These are phyloP conservation scores for Cheiracanthium punctorium DNA, from an alignment of 2,888 invertebrate species.

Conservation along the genomic window DNA sequence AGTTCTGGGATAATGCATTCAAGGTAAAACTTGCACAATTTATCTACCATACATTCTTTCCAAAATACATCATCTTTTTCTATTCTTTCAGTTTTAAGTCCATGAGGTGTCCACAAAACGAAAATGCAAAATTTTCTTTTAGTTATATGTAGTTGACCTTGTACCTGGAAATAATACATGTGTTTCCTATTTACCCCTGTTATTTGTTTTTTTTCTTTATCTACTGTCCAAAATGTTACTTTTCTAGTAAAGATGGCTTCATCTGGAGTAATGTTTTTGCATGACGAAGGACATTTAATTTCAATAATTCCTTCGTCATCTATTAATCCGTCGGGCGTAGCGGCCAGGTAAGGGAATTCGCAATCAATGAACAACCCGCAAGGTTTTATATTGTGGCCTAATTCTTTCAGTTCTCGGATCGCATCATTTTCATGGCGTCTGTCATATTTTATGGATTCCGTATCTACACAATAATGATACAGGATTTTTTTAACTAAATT, in stretches of 20 bases:
- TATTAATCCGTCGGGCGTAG: not conserved
- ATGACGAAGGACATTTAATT: not conserved
- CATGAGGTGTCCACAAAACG: not conserved
- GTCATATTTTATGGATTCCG: too few relatives aligned
- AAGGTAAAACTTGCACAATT: too few relatives aligned
- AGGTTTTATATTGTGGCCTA: not conserved
- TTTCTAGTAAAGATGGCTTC: not conserved
- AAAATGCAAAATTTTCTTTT: not conserved
- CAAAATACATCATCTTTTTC: too few relatives aligned
- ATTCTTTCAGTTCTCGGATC: not conserved
- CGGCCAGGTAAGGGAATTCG: not conserved
- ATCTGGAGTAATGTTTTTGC: not conserved
- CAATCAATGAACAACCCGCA: not conserved
- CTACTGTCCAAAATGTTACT: not conserved
- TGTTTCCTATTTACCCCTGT: not conserved
- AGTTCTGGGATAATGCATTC: too few relatives aligned
- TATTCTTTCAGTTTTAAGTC: not conserved
- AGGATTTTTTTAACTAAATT: too few relatives aligned
- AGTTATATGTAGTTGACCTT: conserved; percentile 4
- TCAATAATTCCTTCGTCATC: not conserved
- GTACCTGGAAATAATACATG: conserved; percentile 6
- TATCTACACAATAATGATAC: too few relatives aligned
- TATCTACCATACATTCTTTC: too few relatives aligned
- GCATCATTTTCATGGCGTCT: too few relatives aligned
- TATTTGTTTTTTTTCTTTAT: not conserved